Evolutionary conservation across 2,113 vertebrate genomes (phyloP).

Genomic region (Chamaea fasciata): DNA sequence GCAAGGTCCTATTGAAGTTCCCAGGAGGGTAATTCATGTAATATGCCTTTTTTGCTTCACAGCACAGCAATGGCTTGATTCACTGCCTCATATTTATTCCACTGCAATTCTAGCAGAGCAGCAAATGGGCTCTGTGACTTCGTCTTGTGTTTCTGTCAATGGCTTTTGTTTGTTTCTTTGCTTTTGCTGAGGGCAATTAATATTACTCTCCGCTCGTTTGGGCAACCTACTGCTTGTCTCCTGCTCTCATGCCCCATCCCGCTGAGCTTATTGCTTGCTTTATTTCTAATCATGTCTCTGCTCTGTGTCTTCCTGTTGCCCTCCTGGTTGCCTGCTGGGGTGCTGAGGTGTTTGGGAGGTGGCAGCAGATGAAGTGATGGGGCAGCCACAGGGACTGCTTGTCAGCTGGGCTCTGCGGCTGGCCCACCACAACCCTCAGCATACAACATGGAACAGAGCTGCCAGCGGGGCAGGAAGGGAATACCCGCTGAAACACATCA

Average conservation of each 20-base stretch:
- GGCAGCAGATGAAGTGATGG: not conserved
- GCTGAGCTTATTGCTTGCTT: not conserved
- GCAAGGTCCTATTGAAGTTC: not conserved
- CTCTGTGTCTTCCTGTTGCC: not conserved
- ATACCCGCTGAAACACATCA: not conserved
- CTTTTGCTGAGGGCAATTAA: not conserved
- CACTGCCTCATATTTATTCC: not conserved
- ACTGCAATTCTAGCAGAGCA: not conserved
- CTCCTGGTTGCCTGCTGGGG: not conserved
- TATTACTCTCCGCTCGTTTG: not conserved
- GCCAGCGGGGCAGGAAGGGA: not conserved
- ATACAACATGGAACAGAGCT: not conserved
- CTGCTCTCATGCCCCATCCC: not conserved
- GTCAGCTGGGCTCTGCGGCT: not conserved
- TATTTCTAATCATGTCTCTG: not conserved
- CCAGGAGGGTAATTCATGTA: not conserved
- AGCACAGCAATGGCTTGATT: constrained; percentile 17
- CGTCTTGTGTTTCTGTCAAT: not conserved
- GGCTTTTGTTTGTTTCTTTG: constrained; percentile 24
- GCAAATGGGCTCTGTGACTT: not conserved
- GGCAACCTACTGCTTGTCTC: not conserved
- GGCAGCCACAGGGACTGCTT: not conserved
- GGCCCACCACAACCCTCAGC: rapidly evolving
- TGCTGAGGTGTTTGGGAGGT: not conserved
- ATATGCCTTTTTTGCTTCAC: not conserved